A percentile compares a stretch with the other conserved stretches of the same genome.
Evolutionary conservation across 2,113 vertebrate genomes (phyloP).

Genomic region (Aleadryas rufinucha): DNA sequence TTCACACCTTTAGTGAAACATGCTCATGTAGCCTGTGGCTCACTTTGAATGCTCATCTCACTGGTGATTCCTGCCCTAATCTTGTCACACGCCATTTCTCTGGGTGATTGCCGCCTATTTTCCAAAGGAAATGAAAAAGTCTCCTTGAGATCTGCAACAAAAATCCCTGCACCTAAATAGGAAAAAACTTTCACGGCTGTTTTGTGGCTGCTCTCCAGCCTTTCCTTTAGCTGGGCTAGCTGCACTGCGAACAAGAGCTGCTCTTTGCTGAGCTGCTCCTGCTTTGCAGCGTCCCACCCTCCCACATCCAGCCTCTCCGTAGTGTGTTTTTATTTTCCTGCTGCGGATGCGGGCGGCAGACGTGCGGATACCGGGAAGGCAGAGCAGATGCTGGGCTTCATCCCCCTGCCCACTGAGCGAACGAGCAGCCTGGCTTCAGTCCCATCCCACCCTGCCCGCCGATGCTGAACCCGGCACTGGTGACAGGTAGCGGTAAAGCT

Average conservation of each 20-base stretch:
- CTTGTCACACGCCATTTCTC: neutral
- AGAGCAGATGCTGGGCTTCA: neutral
- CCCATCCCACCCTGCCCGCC: rapidly evolving
- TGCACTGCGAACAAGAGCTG: rapidly evolving
- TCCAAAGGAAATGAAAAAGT: neutral
- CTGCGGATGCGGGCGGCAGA: rapidly evolving
- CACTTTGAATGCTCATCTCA: neutral
- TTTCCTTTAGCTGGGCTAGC: neutral
- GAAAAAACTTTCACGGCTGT: neutral
- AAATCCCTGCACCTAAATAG: neutral
- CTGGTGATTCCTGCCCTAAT: neutral
- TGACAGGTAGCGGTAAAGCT: neutral
- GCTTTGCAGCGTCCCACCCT: neutral
- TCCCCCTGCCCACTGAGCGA: rapidly evolving
- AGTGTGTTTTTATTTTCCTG: neutral
- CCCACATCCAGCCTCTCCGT: neutral
- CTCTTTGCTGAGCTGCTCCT: neutral
- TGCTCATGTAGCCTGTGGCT: neutral
- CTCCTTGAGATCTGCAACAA: neutral
- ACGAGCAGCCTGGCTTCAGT: rapidly evolving
- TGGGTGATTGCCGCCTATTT: neutral
- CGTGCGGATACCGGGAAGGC: rapidly evolving
- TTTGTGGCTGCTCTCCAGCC: neutral
- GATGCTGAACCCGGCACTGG: rapidly evolving
- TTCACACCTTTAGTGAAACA: neutral